Conservation (phyloP, 2,888 invertebrate genomes). For the Keiferia lycopersicella region DNA sequence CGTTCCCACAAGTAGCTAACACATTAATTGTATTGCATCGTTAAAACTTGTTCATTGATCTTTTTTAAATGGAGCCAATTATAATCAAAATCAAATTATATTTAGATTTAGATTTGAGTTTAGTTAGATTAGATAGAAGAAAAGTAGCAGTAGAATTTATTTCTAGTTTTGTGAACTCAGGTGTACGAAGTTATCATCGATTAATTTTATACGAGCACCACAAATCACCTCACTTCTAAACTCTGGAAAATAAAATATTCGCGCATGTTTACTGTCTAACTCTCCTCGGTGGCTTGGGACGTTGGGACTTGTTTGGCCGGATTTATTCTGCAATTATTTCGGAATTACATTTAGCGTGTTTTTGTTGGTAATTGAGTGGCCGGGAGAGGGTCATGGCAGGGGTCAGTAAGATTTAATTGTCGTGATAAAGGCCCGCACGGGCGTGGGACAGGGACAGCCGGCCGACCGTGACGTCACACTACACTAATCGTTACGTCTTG, state of each 20-base stretch:
- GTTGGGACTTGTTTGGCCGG: not conserved
- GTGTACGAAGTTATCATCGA: conserved; percentile 14
- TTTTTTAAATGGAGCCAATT: not conserved
- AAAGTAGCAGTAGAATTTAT: not conserved
- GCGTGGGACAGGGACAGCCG: conserved; percentile 53
- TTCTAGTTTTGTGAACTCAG: not conserved
- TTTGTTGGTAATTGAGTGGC: conserved; percentile 15
- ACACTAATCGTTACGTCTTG: conserved; percentile 50
- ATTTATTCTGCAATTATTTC: conserved; percentile 2
- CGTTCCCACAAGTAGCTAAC: not conserved
- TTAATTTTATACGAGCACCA: conserved; percentile 14
- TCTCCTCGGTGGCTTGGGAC: conserved; percentile 6
- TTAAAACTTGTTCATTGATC: not conserved
- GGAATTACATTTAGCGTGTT: conserved; percentile 12
- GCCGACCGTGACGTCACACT: conserved; percentile 62
- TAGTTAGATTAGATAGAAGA: too few relatives aligned
- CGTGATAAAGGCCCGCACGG: conserved; percentile 51
- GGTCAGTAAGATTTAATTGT: conserved; percentile 59
- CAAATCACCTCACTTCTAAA: conserved; percentile 27
- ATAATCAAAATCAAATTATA: too few relatives aligned
- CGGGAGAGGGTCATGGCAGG: conserved; percentile 9
- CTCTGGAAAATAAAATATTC: conserved; percentile 24
- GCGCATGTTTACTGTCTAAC: conserved; percentile 14
- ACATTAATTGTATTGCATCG: not conserved
- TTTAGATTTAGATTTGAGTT: too few relatives aligned